Evolutionary conservation across 1,140 invertebrate genomes (phyloP), one percentile per base, ranked within the genome.

Genomic region (Ips nitidus): DNA sequence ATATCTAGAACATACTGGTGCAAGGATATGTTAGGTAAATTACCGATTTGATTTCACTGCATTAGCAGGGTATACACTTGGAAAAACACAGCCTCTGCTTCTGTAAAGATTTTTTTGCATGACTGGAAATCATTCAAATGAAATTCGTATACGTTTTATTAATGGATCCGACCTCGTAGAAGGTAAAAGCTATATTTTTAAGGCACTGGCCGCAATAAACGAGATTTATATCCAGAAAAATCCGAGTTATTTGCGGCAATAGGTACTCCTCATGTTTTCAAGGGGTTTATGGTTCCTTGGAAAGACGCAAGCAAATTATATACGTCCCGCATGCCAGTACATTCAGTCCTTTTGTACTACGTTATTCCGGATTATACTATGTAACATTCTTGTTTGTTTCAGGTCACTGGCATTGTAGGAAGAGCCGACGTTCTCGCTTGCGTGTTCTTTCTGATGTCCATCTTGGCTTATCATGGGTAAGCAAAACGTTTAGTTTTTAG

Each of bases 351-450:
- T 22, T 22, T 22, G 22, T 22, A 22, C 22, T 22, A 22, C 22
- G 22, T 22, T 22, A 22, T 22, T 22, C 22, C 22, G 22, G 22
- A 22, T 22, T 22, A 22, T 22, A 22, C 22, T 50, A 22, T 50
- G 45, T 50, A 50, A 50, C 22, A 22, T 50, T 50, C 7, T 60
- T 77, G 78, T 74, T 78, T 80, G 74, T 87, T 85, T n/a, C 84
- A 91, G 90, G 90, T 92, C 47, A 87, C 90, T 39, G 90, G 90
- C 52, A 89, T 92, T 53, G 92, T 94, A 0, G 93, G 93, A 8
- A 81, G 92, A 80, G 91, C 92, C n/a, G 93, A 94, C 81, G 87
- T 94, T 36, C 82, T 94, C 41, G 91, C 91, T 2, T 91, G 91
- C 76, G 84, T 93, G 69, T 91, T 94, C 81, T 93, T 93, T 81